These are phyloP conservation scores for Typhlichthys eigenmanni DNA, from an alignment of 2,797 vertebrate genomes.

Conservation along the genomic window DNA sequence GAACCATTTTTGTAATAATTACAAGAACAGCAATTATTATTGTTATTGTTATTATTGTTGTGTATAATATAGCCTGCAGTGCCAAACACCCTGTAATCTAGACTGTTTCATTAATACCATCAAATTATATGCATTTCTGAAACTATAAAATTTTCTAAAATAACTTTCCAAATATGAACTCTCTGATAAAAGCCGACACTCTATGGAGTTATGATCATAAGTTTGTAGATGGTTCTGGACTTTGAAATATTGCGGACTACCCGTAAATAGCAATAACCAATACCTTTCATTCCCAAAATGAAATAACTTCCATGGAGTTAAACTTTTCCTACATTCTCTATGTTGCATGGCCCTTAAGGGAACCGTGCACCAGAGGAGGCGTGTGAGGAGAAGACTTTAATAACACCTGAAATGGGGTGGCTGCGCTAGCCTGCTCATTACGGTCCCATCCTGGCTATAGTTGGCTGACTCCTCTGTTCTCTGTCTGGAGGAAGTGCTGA, in stretches of 20 bases:
- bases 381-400: slow-evolving; percentile 36
- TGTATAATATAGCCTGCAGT: too few species aligned
- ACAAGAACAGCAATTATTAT: too few species aligned
- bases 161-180: too few species aligned
- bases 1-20: too few species aligned
- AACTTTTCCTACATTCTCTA: slow-evolving; percentile 5
- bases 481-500: slow-evolving; percentile 75
- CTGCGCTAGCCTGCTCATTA: slow-evolving; percentile 66
- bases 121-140: too few species aligned
- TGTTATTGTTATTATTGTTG: too few species aligned
- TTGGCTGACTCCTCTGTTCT: slow-evolving; percentile 75
- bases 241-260: background rate
- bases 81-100: too few species aligned
- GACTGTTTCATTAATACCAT: too few species aligned
- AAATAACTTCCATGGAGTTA: background rate
- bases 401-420: slow-evolving; percentile 66
- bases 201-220: too few species aligned
- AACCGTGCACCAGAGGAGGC: slow-evolving; percentile 29
- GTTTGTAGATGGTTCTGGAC: too few species aligned
- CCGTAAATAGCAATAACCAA: background rate
- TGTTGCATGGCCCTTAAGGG: slow-evolving; percentile 13
- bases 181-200: too few species aligned
- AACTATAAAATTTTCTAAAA: too few species aligned
- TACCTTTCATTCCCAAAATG: background rate
- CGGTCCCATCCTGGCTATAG: slow-evolving; percentile 68